A percentile compares a stretch with the other conserved stretches of the same genome.
phyloP scores from a whole-genome alignment of 1,140 invertebrate species.

The Drosophila orena region DNA sequence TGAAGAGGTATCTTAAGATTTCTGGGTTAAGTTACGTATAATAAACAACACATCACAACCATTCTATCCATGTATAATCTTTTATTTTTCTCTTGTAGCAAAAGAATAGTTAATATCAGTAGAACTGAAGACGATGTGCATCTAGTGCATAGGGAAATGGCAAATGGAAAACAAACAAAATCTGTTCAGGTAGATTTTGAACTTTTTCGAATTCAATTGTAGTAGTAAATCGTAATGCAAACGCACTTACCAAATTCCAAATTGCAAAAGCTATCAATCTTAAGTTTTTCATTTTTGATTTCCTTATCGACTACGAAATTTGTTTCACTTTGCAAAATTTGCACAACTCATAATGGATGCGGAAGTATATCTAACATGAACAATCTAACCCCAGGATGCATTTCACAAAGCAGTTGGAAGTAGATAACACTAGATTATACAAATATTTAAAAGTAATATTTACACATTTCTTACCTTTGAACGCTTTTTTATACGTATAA shows the following conservation, averaged over 20 bases:
- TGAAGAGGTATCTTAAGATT: slow-evolving; percentile 22
- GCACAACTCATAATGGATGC: slow-evolving; percentile 36
- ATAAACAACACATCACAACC: slow-evolving; percentile 40
- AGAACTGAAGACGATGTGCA: slow-evolving; percentile 90
- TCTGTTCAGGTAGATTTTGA: slow-evolving; percentile 87
- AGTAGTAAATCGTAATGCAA: slow-evolving; percentile 51
- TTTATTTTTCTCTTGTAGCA: slow-evolving; percentile 87
- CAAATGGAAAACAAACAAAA: slow-evolving; percentile 89
- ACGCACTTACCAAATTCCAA: slow-evolving; percentile 58
- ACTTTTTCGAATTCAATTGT: slow-evolving; percentile 66
- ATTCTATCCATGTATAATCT: slow-evolving; percentile 73
- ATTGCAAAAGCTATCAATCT: slow-evolving; percentile 58
- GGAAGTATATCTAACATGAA: slow-evolving; percentile 20
- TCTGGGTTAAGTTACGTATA: slow-evolving; percentile 21
- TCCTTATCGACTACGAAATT: slow-evolving; percentile 49
- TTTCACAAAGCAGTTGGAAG: slow-evolving; percentile 19
- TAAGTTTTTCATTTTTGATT: slow-evolving; percentile 69
- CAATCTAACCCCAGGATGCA: neutral
- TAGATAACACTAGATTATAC: too few relatives aligned
- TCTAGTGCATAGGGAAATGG: slow-evolving; percentile 88
- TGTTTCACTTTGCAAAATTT: slow-evolving; percentile 29
- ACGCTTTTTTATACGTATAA: too few relatives aligned
- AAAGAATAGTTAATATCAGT: slow-evolving; percentile 90
- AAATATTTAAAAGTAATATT: too few relatives aligned
- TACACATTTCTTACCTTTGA: too few relatives aligned